Evolutionary conservation across 92 coral and sea anemone genomes (phyloP).

Genomic region (Muricea muricata): DNA sequence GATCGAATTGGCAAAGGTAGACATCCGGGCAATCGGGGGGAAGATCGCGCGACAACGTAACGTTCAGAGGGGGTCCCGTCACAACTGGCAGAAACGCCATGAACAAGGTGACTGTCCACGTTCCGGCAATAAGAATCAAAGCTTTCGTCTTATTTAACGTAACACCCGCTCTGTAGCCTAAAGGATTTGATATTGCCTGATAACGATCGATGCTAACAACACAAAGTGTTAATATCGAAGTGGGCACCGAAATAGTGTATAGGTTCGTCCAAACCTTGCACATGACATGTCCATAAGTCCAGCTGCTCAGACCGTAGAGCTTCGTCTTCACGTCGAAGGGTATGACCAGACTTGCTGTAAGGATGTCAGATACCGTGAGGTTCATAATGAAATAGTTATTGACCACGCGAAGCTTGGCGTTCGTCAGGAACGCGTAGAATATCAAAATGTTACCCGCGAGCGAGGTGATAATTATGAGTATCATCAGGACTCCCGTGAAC

Average conservation of each 20-base stretch:
- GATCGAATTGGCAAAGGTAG: neutral
- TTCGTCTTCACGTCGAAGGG: constrained; percentile 12
- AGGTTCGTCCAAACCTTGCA: constrained; percentile 9
- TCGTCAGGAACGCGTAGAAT: constrained; percentile 1
- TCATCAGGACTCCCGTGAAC: constrained; percentile 18
- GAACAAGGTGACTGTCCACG: neutral
- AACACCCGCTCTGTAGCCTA: constrained; percentile 11
- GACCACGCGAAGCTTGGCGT: constrained; percentile 2
- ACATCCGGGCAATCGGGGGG: constrained; percentile 10
- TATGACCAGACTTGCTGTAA: constrained; percentile 22
- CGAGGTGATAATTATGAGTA: constrained; percentile 24
- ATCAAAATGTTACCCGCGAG: constrained; percentile 17
- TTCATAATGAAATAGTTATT: constrained; percentile 34
- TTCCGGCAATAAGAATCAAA: neutral
- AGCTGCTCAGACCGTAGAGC: neutral
- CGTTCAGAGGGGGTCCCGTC: constrained; percentile 9
- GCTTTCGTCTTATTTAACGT: constrained; percentile 10
- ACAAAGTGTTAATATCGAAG: constrained; percentile 21
- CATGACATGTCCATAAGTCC: constrained; percentile 5
- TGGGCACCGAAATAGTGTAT: constrained; percentile 18
- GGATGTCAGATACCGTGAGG: constrained; percentile 8
- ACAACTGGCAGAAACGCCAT: constrained; percentile 5
- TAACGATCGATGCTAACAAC: constrained; percentile 21
- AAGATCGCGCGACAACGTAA: neutral
- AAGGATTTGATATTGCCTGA: constrained; percentile 12